Base-by-base conservation (phyloP, 2,113 vertebrate genomes). In the Ceyx melanurus region DNA sequence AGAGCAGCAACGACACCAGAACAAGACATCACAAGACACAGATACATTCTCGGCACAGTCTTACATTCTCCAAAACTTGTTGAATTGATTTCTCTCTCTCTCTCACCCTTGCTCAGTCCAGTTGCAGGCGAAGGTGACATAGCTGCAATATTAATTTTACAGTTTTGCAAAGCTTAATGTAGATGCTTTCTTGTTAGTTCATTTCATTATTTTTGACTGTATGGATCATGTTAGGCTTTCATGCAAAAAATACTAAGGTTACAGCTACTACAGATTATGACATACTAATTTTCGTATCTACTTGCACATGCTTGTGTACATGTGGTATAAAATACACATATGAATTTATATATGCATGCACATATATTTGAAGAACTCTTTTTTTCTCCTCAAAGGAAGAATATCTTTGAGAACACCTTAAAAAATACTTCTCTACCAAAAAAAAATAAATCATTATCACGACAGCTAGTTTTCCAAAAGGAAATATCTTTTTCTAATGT, bases 1-100 rank as follows among this genome's bases (percentile, higher is more conserved):
- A 83, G 65, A 95, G 75, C 26, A 80, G 94, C 94, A 96, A 71
- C 19, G 90, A 97, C 96, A 97, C 86, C 91, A 94, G 85, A 81
- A 97, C 97, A 96, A 92, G 92, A 97, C 96, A 97, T n/a, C 95
- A 98, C 97, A 96, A 84, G 84, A 97, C 96, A 97, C 84, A 96
- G 90, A 95, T 82, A 95, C 90, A 82, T 89, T 95, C 97, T 93
- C 43, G 6, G 89, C 57, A 77, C 88, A 92, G 92, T 96, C 98
- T 98, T 98, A 98, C 98, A 98, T 98, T 98, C 98, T 98, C 97
- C 98, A 98, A 98, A 98, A 98, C 94, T 98, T 75, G 98, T 97
- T 74, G 98, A 97, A 98, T 57, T 98, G 98, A 97, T 98, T 90
- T 98, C 98, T 98, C 97, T 97, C 77, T 98, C 98, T 98, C 97